Base-by-base conservation (phyloP, 2,797 vertebrate species). In the Enteromius mattozi region DNA sequence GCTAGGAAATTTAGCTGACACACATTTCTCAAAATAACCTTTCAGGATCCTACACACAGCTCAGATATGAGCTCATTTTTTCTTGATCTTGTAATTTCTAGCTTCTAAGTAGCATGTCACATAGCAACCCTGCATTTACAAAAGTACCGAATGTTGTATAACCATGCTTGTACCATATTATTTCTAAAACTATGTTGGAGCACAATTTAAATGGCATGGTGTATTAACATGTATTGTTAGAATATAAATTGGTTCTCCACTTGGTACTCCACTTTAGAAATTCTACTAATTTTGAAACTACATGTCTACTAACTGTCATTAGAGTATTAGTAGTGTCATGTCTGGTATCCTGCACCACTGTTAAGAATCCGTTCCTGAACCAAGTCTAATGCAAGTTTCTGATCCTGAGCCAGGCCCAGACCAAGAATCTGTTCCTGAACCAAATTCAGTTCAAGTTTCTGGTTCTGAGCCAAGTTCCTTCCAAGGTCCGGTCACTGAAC, bases 1-100 rank as follows among this genome's bases (percentile, higher is more conserved):
- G 59, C 59, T 21, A 33, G 65, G 59, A 47, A 78, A 65, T 78
- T 78, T 80, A 80, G 30, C 63, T 27, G 45, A 80, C 9, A 68
- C 42, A 37, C 45, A 68, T 51, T 68, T 69, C 24, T 78, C 10
- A 33, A 33, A 78, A 65, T 45, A 78, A 47, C 40, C 40, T 63
- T 78, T 65, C 17, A 30, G 17, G 17, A 78, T 63, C 59, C 40
- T 65, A 78, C 56, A 45, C 76, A 78, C 74, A 56, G 19, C 12
- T 54, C 51, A 24, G 74, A 37, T 56, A 21, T 56, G 74, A 76
- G 51, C 30, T 27, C 16, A 45, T 63, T 27, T 24, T 56, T 35
- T 35, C 49, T 75, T n/a, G 27, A 56, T 30, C 0, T 3, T 65
- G 27, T 30, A 33, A 33, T 65, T 65, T 30, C 27, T 33, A 6